Evolutionary conservation across 2,797 vertebrate genomes (phyloP).

Genomic region (Chaetophractus vellerosus): DNA sequence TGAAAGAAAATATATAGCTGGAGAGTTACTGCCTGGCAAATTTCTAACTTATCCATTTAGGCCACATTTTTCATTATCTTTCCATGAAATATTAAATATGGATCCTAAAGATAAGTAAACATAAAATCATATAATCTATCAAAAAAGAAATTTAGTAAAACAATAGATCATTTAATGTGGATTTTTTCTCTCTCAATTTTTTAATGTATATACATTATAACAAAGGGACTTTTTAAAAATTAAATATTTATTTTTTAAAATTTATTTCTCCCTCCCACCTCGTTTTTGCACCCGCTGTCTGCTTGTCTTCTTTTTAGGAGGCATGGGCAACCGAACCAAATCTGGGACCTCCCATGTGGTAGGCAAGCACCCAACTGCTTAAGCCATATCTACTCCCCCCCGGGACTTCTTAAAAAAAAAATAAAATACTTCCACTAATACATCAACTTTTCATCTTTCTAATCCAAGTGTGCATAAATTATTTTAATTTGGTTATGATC

Average conservation of each 20-base stretch:
- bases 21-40: background rate
- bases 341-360: too few species aligned
- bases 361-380: too few species aligned
- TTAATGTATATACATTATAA: background rate
- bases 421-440: background rate
- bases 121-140: constrained; percentile 14
- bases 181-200: constrained; percentile 31
- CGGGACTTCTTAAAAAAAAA: background rate
- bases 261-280: background rate
- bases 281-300: too few species aligned
- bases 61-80: constrained; percentile 20
- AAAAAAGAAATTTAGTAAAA: constrained; percentile 59
- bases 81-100: constrained; percentile 50
- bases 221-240: background rate
- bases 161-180: background rate
- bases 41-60: background rate
- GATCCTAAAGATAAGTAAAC: background rate
- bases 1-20: background rate
- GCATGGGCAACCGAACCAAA: too few species aligned
- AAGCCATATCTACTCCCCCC: too few species aligned
- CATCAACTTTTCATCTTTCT: constrained; percentile 9
- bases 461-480: background rate
- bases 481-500: constrained; percentile 44
- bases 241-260: too few species aligned
- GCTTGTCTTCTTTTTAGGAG: too few species aligned